Base-by-base conservation (phyloP, 2,797 vertebrate species). In the Mergus octosetaceus region DNA sequence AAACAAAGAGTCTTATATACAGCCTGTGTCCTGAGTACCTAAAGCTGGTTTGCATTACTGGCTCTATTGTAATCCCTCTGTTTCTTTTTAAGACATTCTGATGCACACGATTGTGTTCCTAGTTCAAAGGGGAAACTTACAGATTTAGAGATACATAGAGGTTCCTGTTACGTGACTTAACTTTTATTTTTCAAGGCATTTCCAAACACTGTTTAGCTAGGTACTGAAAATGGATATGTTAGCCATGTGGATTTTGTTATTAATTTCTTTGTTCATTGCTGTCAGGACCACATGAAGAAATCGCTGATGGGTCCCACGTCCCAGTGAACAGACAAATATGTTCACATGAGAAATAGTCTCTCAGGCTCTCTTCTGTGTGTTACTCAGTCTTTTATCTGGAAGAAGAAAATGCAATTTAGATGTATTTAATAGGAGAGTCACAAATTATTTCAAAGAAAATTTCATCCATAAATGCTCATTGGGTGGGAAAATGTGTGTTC, bases 391-490 rank as follows among this genome's bases (percentile, higher is more conserved):
- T 47, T 58, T 47, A 70, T 17, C 53, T 70, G 38, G 62, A 84
- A 60, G 32, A 71, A 57, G 30, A 54, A 81, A 89, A 81, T 2
- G 43, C 15, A 74, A 25, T 16, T 43, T 72, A 43, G 11, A 83
- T 5, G 5, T 24, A 34, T 53, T 83, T 7, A 69, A 18, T 3
- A 66, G 15, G 20, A 65, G 4, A 2, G 13, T 45, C 30, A 76
- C 38, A 61, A 90, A 83, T 73, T n/a, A 53, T 72, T 61, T 41
- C 19, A 27, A n/a, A 14, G 18, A 80, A 10, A 65, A 86, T 83
- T 36, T 62, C 2, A 27, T 32, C 11, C 13, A 6, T 6, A 38
- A 60, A 16, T 22, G 16, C 10, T 83, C 2, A 0, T 7, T 76
- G 6, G 38, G 34, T 45, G 18, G 43, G 9, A 76, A 57, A 27